A percentile compares a stretch with the other conserved stretches of the same genome.
Conservation (phyloP, 2,888 invertebrate species). For the Meiosimyza decipiens region DNA sequence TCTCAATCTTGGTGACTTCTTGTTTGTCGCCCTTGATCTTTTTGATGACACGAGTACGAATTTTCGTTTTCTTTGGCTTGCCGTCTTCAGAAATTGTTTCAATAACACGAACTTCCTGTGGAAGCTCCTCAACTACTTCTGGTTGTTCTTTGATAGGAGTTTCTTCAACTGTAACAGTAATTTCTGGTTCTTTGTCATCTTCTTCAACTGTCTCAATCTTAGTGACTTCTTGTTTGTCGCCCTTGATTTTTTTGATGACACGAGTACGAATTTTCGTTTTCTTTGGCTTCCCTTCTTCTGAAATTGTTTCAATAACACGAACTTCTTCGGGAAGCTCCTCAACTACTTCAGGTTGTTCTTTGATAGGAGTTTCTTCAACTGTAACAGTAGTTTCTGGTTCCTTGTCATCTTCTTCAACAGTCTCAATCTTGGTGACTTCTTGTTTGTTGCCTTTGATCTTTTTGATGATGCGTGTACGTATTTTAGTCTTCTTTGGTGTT, state of each 20-base stretch:
- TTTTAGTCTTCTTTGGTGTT: too few relatives aligned
- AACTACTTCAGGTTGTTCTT: too few relatives aligned
- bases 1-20: constrained; percentile 29
- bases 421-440: too few relatives aligned
- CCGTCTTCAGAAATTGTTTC: constrained; percentile 29
- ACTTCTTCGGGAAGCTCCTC: constrained; percentile 24
- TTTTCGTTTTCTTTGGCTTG: constrained; percentile 24
- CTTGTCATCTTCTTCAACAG: too few relatives aligned
- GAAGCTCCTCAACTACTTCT: constrained; percentile 14
- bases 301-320: constrained; percentile 19
- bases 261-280: constrained; percentile 26
- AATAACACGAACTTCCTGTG: constrained; percentile 20
- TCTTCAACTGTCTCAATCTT: constrained; percentile 31
- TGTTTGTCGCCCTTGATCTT: constrained; percentile 28
- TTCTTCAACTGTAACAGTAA: constrained; percentile 27
- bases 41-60: constrained; percentile 26
- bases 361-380: too few relatives aligned
- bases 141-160: constrained; percentile 7
- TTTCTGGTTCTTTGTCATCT: constrained; percentile 30
- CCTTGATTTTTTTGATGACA: constrained; percentile 27
- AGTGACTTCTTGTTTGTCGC: constrained; percentile 26
- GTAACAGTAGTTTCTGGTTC: too few relatives aligned
- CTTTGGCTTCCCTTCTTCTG: constrained; percentile 26
- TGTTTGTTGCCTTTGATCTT: too few relatives aligned
- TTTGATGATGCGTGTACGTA: too few relatives aligned